Conservation (phyloP, 2,797 vertebrate genomes). For the Harpagifer antarcticus region DNA sequence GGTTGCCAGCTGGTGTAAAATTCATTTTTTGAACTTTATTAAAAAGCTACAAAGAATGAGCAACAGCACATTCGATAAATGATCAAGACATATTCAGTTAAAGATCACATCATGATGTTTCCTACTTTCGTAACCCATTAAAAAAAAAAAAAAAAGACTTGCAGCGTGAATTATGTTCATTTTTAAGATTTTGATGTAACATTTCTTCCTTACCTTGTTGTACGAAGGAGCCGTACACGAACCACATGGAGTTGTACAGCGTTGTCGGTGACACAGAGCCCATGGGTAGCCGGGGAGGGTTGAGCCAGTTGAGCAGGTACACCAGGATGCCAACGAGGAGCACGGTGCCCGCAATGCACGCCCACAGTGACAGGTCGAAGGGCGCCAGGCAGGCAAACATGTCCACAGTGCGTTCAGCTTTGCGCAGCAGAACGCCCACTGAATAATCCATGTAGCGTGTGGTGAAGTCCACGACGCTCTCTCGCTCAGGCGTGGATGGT, state of each 20-base stretch:
- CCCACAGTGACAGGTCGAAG: slow-evolving; percentile 97
- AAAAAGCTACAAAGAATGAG: neutral
- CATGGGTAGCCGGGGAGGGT: slow-evolving; percentile 97
- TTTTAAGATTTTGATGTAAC: neutral
- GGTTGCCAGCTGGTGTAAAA: slow-evolving; percentile 14
- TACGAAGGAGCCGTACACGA: slow-evolving; percentile 98
- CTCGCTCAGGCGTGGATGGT: slow-evolving; percentile 98
- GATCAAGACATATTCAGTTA: neutral
- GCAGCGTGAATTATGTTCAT: neutral
- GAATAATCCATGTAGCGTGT: slow-evolving; percentile 99
- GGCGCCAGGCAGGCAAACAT: slow-evolving; percentile 99
- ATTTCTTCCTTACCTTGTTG: slow-evolving; percentile 92
- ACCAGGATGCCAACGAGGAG: slow-evolving; percentile 95
- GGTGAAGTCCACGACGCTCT: slow-evolving; percentile 98
- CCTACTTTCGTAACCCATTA: too few species aligned
- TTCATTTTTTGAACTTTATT: neutral
- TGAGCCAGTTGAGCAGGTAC: slow-evolving; percentile 98
- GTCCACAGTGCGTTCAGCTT: slow-evolving; percentile 96
- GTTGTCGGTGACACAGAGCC: slow-evolving; percentile 97
- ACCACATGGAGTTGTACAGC: slow-evolving; percentile 99
- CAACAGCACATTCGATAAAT: neutral
- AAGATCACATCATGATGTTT: too few species aligned
- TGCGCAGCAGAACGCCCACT: slow-evolving; percentile 94
- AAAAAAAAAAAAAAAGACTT: too few species aligned
- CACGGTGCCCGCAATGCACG: slow-evolving; percentile 97